Base-by-base conservation (phyloP, 2,113 vertebrate genomes). In the Carassius auratus region DNA sequence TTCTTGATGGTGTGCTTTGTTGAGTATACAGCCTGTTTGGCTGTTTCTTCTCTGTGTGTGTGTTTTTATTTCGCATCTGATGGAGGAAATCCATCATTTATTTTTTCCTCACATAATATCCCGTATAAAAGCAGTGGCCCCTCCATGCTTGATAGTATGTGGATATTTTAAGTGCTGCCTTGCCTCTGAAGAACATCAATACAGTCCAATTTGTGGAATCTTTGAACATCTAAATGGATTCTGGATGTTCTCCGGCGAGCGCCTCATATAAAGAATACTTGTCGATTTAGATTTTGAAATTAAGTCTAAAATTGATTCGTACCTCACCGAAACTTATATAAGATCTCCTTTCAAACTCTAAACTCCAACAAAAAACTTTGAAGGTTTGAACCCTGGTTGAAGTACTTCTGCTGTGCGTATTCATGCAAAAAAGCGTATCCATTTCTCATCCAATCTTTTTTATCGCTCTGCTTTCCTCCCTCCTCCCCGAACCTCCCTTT, bases 261-360 rank as follows among this genome's bases (percentile, higher is more conserved):
- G 90, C 86, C 89, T 91, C 84, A 86, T 86, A 85, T 89, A 90
- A 87, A 91, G 89, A 93, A 93, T 91, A 92, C 48, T 80, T 61
- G 90, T 92, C 92, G 92, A 93, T 93, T 91, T 69, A 86, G 90
- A 92, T 93, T 94, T 93, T 19, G 74, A 93, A 92, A 93, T 92
- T 71, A 90, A 92, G 89, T 88, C 79, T 52, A 81, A 71, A 74
- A 86, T 82, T 86, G 71, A 86, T 86, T 52, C 3, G 36, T 76
- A 55, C 61, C 83, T 57, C 17, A 84, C 84, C 83, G 68, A 30
- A 83, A 30, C 81, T 36, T 75, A 64, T 21, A 82, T 82, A 59
- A 68, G 61, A 64, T 52, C 45, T 62, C 13, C 30, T 68, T 23
- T 66, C 19, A 36, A 42, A 86, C 38, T 64, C 66, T 14, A 36